phyloP scores from a whole-genome alignment of 2,888 invertebrate genomes.

The Arge pagana region DNA sequence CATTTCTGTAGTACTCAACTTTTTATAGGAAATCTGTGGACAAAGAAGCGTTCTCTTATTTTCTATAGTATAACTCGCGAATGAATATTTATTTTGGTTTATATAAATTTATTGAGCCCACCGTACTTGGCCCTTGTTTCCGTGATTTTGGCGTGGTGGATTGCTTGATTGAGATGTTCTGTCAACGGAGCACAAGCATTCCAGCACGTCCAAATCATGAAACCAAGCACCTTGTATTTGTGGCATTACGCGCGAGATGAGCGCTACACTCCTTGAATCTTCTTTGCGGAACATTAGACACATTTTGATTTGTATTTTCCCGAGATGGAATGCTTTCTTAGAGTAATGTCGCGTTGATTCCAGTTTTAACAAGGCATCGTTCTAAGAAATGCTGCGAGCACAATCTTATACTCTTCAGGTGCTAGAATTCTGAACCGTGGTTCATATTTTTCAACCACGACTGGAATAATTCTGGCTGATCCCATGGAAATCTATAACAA shows the following conservation, averaged over 20 bases:
- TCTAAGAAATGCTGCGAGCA: constrained; percentile 1
- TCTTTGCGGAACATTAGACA: constrained; percentile 1
- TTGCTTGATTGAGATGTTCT: too few relatives aligned
- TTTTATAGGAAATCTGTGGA: constrained; percentile 4
- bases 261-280: background rate
- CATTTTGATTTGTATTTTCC: constrained; percentile 4
- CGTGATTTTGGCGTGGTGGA: too few relatives aligned
- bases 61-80: background rate
- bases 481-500: constrained; percentile 1
- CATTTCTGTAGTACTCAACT: constrained; percentile 1
- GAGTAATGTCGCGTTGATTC: background rate
- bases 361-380: background rate
- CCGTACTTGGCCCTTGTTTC: too few relatives aligned
- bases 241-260: constrained; percentile 1
- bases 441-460: constrained; percentile 3
- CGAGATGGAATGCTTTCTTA: constrained; percentile 6
- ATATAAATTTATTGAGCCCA: background rate
- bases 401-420: background rate
- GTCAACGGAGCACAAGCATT: background rate
- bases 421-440: background rate
- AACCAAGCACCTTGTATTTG: background rate
- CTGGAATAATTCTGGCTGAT: background rate
- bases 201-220: background rate
- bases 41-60: background rate
- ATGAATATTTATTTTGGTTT: background rate